Evolutionary conservation across 2,888 invertebrate species (phyloP).

Genomic region (Nymphalis polychloros): DNA sequence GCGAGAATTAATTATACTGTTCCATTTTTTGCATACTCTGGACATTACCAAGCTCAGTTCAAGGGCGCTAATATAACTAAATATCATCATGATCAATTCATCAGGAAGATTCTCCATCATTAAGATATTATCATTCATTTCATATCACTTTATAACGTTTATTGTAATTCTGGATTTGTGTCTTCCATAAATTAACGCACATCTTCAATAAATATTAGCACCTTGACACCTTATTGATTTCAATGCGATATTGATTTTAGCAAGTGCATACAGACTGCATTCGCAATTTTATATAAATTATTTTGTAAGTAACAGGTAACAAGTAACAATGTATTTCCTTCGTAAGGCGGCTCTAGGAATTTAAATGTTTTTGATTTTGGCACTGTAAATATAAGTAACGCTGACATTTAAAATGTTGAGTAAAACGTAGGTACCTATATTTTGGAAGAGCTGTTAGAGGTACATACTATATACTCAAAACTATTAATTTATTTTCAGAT

Average conservation of each 20-base stretch:
- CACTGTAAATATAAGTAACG: no score
- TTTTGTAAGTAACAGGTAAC: background rate
- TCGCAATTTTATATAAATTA: background rate
- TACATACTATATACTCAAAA: no score
- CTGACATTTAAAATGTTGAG: no score
- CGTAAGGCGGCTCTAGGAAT: no score
- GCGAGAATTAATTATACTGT: conserved; percentile 33
- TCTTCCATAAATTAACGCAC: conserved; percentile 1
- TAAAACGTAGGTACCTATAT: no score
- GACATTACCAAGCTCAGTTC: conserved; percentile 37
- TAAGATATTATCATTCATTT: background rate
- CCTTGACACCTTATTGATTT: background rate
- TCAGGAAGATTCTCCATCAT: conserved; percentile 45
- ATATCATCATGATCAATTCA: conserved; percentile 47
- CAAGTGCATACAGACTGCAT: conserved; percentile 1
- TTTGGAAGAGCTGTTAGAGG: no score
- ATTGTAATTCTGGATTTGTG: background rate
- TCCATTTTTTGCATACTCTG: conserved; percentile 47
- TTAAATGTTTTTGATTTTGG: no score
- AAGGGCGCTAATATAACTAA: conserved; percentile 40
- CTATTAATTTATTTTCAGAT: no score
- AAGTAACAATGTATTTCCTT: background rate
- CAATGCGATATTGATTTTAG: background rate
- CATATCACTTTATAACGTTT: conserved; percentile 12
- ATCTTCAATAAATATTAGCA: background rate